Percentiles rank a stretch among this genome's conserved stretches.
Evolutionary conservation across 2,113 vertebrate species (phyloP).

Genomic region (Carettochelys insculpta): DNA sequence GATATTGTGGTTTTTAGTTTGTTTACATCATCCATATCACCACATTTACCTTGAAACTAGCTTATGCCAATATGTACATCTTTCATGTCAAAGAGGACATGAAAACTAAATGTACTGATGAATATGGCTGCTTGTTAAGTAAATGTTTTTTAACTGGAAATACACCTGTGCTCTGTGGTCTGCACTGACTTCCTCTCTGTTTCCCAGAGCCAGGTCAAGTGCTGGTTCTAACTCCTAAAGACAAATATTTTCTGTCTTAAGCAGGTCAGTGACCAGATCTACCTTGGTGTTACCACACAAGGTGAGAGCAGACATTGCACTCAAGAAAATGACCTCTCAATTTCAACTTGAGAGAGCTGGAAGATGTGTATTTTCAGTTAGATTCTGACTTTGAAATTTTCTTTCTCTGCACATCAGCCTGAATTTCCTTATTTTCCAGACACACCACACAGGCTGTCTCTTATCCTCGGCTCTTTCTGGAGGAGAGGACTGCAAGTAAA

Average conservation of each 20-base stretch:
- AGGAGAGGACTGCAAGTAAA: neutral
- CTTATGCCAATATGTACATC: neutral
- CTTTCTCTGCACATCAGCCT: neutral
- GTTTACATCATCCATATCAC: neutral
- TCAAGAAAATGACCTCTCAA: neutral
- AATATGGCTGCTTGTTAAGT: neutral
- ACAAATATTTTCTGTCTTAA: neutral
- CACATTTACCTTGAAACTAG: neutral
- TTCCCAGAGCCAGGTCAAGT: neutral
- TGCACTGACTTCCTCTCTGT: neutral
- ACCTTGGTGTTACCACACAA: neutral
- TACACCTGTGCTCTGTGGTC: neutral
- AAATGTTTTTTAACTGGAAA: neutral
- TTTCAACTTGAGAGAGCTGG: neutral
- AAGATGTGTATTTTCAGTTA: fast-evolving
- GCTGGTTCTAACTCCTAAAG: neutral
- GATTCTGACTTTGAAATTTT: neutral
- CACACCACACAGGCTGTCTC: neutral
- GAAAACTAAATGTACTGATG: neutral
- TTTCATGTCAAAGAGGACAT: neutral
- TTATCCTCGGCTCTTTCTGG: neutral
- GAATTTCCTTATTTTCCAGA: neutral
- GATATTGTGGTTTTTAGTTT: neutral
- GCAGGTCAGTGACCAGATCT: neutral
- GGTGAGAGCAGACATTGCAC: neutral